phyloP scores from a whole-genome alignment of 2,797 vertebrate species.

The Chelidonichthys spinosus region DNA sequence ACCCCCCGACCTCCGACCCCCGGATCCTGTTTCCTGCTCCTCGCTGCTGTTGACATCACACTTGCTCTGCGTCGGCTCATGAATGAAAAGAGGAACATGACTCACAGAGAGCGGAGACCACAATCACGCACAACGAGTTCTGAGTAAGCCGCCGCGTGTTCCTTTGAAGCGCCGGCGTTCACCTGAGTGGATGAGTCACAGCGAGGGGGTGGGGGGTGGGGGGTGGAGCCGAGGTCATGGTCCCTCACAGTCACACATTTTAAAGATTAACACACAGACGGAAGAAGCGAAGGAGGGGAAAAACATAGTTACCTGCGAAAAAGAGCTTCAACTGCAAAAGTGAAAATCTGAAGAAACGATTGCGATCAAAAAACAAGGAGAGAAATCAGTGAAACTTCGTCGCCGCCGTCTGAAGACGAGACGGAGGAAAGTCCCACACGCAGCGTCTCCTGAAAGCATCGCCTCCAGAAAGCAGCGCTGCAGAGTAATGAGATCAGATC shows the following conservation, averaged over 20 bases:
- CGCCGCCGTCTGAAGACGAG: neutral
- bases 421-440: constrained; percentile 45
- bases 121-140: constrained; percentile 40
- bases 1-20: too few species aligned
- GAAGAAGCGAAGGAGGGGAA: neutral
- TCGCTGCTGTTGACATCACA: constrained; percentile 33
- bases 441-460: constrained; percentile 22
- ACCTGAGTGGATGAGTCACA: constrained; percentile 69
- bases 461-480: constrained; percentile 21
- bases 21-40: constrained; percentile 10
- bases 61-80: constrained; percentile 40
- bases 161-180: constrained; percentile 40
- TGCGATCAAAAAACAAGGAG: neutral
- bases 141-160: constrained; percentile 19
- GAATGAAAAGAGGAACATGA: constrained; percentile 69
- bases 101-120: constrained; percentile 47
- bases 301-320: constrained; percentile 30
- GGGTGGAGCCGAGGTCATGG: constrained; percentile 8
- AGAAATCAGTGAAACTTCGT: neutral
- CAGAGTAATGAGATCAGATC: neutral
- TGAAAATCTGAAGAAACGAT: neutral
- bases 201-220: constrained; percentile 31
- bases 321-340: neutral
- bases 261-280: constrained; percentile 9
- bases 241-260: constrained; percentile 2